Percentiles rank a stretch among this genome's conserved stretches.
Conservation (phyloP, 2,113 vertebrate genomes). For the Xenus cinereus region DNA sequence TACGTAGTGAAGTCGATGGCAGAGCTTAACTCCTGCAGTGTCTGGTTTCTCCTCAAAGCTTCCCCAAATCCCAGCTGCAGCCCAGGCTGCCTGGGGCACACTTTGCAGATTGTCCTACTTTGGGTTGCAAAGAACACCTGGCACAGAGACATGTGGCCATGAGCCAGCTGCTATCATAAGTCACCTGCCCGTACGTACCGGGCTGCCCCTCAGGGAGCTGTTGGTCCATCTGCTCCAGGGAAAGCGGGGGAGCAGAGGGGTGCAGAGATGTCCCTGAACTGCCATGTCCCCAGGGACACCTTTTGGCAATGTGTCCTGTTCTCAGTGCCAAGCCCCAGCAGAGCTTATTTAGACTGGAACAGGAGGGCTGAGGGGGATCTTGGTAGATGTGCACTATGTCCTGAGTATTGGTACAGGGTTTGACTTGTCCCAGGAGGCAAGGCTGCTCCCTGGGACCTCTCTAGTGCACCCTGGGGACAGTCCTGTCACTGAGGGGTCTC, state of each 20-base stretch:
- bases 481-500: not conserved
- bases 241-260: not conserved
- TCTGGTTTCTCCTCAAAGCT: not conserved
- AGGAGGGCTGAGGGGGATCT: not conserved
- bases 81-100: not conserved
- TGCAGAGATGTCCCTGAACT: not conserved
- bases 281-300: not conserved
- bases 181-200: not conserved
- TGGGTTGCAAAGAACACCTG: accelerated
- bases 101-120: not conserved
- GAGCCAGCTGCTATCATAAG: not conserved
- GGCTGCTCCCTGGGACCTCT: not conserved
- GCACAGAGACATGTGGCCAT: not conserved
- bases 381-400: not conserved
- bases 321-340: not conserved
- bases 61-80: not conserved
- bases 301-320: not conserved
- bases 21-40: not conserved
- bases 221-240: not conserved
- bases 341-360: not conserved
- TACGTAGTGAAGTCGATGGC: accelerated
- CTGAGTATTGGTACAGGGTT: not conserved
- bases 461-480: not conserved
- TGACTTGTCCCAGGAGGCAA: not conserved
- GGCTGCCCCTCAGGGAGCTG: not conserved